These are phyloP conservation scores for Catocala nupta DNA, from an alignment of 2,888 invertebrate genomes.

Conservation along the genomic window DNA sequence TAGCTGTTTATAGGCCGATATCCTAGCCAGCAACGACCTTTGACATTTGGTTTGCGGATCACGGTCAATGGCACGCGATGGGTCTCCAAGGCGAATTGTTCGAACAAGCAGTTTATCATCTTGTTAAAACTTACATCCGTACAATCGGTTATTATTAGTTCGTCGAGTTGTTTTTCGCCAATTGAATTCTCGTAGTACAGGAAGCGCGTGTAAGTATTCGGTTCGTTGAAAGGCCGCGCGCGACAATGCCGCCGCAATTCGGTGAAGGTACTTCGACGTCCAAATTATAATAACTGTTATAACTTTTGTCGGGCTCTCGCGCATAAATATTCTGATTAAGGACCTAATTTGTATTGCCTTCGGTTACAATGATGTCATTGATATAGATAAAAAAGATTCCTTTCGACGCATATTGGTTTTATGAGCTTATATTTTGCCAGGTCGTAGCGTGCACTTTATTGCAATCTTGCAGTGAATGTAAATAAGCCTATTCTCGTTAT, in stretches of 20 bases:
- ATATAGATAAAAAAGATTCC: constrained; percentile 37
- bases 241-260: constrained; percentile 56
- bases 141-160: constrained; percentile 42
- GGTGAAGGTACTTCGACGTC: constrained; percentile 60
- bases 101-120: constrained; percentile 37
- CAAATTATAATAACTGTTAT: constrained; percentile 58
- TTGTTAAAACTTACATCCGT: constrained; percentile 29
- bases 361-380: constrained; percentile 50
- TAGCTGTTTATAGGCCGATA: constrained; percentile 55
- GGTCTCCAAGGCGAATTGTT: constrained; percentile 38
- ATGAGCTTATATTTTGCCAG: constrained; percentile 31
- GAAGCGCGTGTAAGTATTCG: constrained; percentile 83
- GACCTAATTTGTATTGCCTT: constrained; percentile 48
- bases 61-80: constrained; percentile 63
- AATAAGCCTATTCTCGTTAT: constrained; percentile 57
- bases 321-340: constrained; percentile 53
- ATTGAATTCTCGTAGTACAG: constrained; percentile 68
- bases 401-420: constrained; percentile 42
- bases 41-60: constrained; percentile 70
- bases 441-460: constrained; percentile 49
- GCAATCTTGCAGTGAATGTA: constrained; percentile 56
- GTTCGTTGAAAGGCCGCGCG: constrained; percentile 65
- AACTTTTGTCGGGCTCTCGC: constrained; percentile 47
- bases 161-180: constrained; percentile 64
- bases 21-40: constrained; percentile 65